phyloP scores from a whole-genome alignment of 1,140 invertebrate species.

The Andrena cerasifolii region DNA sequence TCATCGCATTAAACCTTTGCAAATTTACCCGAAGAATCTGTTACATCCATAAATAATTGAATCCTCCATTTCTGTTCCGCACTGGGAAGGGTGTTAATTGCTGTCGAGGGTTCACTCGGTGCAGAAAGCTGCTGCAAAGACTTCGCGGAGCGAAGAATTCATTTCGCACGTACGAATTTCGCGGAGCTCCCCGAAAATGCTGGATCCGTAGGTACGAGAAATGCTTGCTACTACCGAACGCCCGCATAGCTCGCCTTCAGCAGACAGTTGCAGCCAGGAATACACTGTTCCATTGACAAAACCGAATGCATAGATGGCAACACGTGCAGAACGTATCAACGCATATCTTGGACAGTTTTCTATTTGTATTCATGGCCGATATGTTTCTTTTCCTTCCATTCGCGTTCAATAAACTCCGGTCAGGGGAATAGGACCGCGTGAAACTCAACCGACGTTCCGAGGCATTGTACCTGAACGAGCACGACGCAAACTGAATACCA shows the following conservation, averaged over 20 bases:
- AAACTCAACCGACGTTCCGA: conserved; percentile 62
- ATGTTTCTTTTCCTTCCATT: conserved; percentile 42
- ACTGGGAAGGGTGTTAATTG: too few species aligned
- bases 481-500: conserved; percentile 72
- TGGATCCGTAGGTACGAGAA: too few species aligned
- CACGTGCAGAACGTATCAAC: conserved; percentile 21
- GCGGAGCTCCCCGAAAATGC: too few species aligned
- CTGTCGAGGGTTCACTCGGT: too few species aligned
- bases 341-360: conserved; percentile 37
- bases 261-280: not conserved
- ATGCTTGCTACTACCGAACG: not conserved
- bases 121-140: too few species aligned
- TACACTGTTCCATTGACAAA: not conserved
- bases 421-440: conserved; percentile 42
- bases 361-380: conserved; percentile 33
- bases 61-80: too few species aligned
- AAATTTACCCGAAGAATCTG: too few species aligned
- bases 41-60: too few species aligned
- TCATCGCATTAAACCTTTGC: too few species aligned
- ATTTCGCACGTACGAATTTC: too few species aligned
- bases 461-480: conserved; percentile 69
- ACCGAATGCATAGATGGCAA: not conserved
- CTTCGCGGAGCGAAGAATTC: too few species aligned
- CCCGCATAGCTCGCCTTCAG: not conserved
- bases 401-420: conserved; percentile 45